phyloP scores from a whole-genome alignment of 2,113 vertebrate species.

The Misgurnus anguillicaudatus region DNA sequence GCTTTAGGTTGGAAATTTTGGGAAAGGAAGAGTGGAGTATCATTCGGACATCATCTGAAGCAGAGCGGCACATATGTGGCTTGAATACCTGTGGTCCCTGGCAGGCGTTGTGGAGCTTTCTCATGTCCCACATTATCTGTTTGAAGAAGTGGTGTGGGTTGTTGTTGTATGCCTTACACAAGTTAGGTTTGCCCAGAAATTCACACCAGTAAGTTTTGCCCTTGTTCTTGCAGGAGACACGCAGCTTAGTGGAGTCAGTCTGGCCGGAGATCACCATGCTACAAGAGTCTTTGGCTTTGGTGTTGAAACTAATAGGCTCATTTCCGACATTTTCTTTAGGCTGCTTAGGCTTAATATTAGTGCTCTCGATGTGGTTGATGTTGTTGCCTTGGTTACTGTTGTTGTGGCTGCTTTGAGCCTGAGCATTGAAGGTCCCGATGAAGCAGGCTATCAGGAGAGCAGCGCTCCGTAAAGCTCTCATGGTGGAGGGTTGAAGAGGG shows the following conservation, averaged over 20 bases:
- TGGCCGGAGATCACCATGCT: conserved; percentile 71
- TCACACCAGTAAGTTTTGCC: conserved; percentile 82
- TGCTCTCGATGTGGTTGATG: conserved; percentile 42
- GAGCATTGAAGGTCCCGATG: conserved; percentile 66
- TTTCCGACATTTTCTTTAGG: conserved; percentile 69
- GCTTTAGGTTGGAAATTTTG: conserved; percentile 53
- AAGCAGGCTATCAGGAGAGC: conserved; percentile 66
- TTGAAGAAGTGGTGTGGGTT: conserved; percentile 83
- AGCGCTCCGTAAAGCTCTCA: conserved; percentile 40
- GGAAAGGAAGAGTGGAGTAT: conserved; percentile 73
- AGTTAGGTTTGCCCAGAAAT: conserved; percentile 78
- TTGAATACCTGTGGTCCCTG: conserved; percentile 74
- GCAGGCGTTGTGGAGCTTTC: conserved; percentile 77
- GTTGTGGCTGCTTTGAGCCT: conserved; percentile 61
- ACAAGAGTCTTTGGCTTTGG: conserved; percentile 79
- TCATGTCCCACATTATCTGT: conserved; percentile 78
- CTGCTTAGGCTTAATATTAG: conserved; percentile 28
- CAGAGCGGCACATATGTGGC: conserved; percentile 77
- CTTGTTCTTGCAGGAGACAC: conserved; percentile 78
- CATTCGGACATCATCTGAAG: conserved; percentile 76
- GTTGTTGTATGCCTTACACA: conserved; percentile 78
- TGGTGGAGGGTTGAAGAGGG: conserved; percentile 15
- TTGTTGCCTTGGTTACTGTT: conserved; percentile 32
- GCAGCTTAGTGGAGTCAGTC: conserved; percentile 73
- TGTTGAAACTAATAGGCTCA: conserved; percentile 79